Evolutionary conservation across 2,888 invertebrate species (phyloP).

Genomic region (Gortyna flavago): DNA sequence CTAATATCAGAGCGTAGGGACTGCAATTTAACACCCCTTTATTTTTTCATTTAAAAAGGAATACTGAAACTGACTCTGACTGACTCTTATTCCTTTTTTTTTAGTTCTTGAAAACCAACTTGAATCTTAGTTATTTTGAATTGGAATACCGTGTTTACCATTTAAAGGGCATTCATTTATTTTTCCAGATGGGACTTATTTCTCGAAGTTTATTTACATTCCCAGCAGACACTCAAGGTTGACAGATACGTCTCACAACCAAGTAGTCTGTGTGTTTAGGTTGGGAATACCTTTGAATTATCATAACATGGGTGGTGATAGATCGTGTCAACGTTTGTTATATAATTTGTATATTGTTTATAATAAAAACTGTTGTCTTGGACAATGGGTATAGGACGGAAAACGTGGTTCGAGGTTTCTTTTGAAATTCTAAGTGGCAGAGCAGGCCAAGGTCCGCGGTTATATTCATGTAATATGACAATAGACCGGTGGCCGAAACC

Average conservation of each 20-base stretch:
- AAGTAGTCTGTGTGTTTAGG: constrained; percentile 39
- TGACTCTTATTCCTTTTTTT: too few species aligned
- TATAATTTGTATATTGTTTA: not conserved
- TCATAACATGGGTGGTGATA: constrained; percentile 29
- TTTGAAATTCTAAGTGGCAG: not conserved
- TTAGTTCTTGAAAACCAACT: constrained; percentile 8
- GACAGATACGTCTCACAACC: constrained; percentile 2
- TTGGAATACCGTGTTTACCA: constrained; percentile 28
- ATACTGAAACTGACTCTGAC: too few species aligned
- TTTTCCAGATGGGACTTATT: constrained; percentile 11
- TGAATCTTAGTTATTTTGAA: constrained; percentile 27
- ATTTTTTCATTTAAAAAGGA: not conserved
- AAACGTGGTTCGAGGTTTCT: not conserved
- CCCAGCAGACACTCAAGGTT: constrained; percentile 19
- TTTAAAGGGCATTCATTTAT: constrained; percentile 6
- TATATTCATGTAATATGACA: not conserved
- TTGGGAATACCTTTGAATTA: constrained; percentile 20
- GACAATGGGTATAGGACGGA: not conserved
- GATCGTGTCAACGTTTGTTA: not conserved
- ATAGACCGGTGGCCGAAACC: not conserved
- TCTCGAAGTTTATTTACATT: constrained; percentile 41
- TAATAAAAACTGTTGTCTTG: not conserved
- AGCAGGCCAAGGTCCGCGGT: not conserved
- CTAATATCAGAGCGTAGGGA: not conserved
- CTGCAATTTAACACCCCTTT: not conserved